Evolutionary conservation across 2,888 invertebrate genomes (phyloP), one percentile per base, ranked within the genome.

Genomic region (Anthoptus insignis): DNA sequence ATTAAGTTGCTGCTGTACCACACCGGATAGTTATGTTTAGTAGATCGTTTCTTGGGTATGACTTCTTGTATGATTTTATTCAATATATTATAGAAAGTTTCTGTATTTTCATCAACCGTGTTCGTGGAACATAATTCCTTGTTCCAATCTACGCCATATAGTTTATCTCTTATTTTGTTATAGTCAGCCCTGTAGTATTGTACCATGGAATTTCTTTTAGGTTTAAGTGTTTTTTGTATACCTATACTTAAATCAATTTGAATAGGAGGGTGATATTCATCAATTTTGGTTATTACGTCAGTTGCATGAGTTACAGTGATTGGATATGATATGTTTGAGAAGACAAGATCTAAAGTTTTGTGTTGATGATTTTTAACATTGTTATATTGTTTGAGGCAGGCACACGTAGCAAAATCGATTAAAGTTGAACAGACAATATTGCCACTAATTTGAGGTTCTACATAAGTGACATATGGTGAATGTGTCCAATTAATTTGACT

Each of bases 1-100:
- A 59, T 59, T 21, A 45, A 6, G 3, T 16, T 50, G 8, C 14
- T 37, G 22, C 16, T 59, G 21, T 50, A 59, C 59, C 59, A 59
- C 6, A 34, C 19, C 0, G 59, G 59, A 29, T 37, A 59, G 7
- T 47, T 58, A 47, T 58, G 45, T 58, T 47, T 45, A 22, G 19
- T 9, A 7, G 47, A 45, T 5, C 13, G n/a, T 24, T 22, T 58
- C 32, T 58, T 47, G 1, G 45, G 58, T 58, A 58, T 32, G 1
- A n/a, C 29, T 58, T 58, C 47, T 22, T 9, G 22, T 22, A 58
- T 47, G 19, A 58, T 58, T 21, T 32, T 14, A 47, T 47, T 47
- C 22, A 58, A 1, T 5, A 58, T 45, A 21, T 27, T 22, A 47
- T 58, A 58, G 14, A 58, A 58, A 8, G 7, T 47, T 8, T 32